A percentile compares a stretch with the other conserved stretches of the same genome.
These are phyloP conservation scores for Hemiprocne comata DNA, from an alignment of 2,113 vertebrate genomes.

Conservation along the genomic window DNA sequence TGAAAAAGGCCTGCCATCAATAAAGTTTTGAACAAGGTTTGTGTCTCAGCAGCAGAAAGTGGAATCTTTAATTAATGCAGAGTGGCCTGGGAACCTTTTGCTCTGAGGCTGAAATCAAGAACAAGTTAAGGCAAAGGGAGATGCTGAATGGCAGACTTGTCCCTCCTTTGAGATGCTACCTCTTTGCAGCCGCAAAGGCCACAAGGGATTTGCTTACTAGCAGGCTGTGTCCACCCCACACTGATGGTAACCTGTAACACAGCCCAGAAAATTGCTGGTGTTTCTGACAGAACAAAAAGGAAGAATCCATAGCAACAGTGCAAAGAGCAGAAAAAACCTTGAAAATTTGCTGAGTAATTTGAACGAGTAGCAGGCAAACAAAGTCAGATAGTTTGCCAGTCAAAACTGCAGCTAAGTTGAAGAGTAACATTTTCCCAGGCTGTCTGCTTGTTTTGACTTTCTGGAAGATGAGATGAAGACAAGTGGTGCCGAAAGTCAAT, in stretches of 20 bases:
- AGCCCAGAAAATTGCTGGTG: background rate
- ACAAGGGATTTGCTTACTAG: background rate
- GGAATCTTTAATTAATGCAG: background rate
- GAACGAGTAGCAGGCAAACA: background rate
- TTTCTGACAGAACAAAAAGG: background rate
- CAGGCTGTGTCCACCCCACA: background rate
- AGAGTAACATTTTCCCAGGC: background rate
- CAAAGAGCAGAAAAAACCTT: background rate
- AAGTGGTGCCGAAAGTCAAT: background rate
- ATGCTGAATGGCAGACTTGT: background rate
- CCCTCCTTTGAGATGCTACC: constrained; percentile 11
- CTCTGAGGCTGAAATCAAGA: constrained; percentile 1
- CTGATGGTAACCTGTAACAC: background rate
- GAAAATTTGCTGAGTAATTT: background rate
- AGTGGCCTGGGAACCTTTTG: background rate
- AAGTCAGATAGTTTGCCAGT: background rate
- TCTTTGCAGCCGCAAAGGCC: background rate
- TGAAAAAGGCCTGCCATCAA: background rate
- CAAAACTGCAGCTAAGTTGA: background rate
- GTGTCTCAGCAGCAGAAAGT: background rate
- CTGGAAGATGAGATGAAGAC: background rate
- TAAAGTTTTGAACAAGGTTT: background rate
- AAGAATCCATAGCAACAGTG: background rate
- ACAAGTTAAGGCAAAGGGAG: constrained; percentile 31
- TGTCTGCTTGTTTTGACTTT: background rate